A percentile compares a stretch with the other conserved stretches of the same genome.
Evolutionary conservation across 2,113 vertebrate genomes (phyloP).

Genomic region (Aix galericulata): DNA sequence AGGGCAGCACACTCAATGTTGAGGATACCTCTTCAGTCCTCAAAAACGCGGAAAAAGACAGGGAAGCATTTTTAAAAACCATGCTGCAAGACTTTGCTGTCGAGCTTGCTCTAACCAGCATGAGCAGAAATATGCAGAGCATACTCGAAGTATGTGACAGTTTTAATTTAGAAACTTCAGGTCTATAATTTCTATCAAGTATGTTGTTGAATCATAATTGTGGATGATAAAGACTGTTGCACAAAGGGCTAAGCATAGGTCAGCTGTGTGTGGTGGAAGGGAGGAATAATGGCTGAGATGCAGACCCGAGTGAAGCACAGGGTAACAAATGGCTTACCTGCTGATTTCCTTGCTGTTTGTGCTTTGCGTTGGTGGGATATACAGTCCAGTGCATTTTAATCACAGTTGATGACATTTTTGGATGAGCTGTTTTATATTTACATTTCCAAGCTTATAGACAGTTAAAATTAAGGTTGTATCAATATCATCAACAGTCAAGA

Average conservation of each 20-base stretch:
- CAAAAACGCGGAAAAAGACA: not conserved
- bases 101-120: not conserved
- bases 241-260: not conserved
- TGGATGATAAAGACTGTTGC: not conserved
- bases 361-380: not conserved
- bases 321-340: not conserved
- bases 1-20: conserved; percentile 66
- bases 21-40: not conserved
- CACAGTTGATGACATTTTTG: not conserved
- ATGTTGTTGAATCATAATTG: not conserved
- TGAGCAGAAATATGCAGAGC: not conserved
- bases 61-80: not conserved
- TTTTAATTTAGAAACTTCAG: not conserved
- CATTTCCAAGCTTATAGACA: conserved; percentile 15
- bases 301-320: not conserved
- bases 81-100: not conserved
- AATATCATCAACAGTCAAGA: not conserved
- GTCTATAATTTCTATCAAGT: not conserved
- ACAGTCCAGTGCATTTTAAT: not conserved
- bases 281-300: not conserved
- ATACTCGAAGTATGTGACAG: not conserved
- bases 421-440: not conserved
- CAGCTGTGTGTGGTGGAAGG: not conserved
- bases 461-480: conserved; percentile 14
- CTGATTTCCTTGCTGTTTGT: conserved; percentile 8